A percentile compares a stretch with the other conserved stretches of the same genome.
Evolutionary conservation across 2,797 vertebrate genomes (phyloP).

Genomic region (Crax fasciolata): DNA sequence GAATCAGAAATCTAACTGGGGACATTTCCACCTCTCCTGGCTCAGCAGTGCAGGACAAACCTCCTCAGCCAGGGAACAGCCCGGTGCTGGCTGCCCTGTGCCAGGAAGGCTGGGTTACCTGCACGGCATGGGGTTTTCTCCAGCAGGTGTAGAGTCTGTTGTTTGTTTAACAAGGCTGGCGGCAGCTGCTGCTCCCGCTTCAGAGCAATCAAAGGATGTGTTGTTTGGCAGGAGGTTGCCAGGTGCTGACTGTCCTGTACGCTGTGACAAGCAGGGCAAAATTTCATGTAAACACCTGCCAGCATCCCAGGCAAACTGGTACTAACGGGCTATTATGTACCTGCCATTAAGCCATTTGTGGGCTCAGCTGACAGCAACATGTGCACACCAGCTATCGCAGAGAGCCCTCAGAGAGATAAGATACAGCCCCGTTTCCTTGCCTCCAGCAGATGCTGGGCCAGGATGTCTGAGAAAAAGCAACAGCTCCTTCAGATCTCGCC

Average conservation of each 20-base stretch:
- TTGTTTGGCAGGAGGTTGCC: constrained; percentile 76
- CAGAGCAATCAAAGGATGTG: constrained; percentile 75
- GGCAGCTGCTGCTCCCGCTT: constrained; percentile 65
- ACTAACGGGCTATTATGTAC: constrained; percentile 75
- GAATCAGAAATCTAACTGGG: constrained; percentile 44
- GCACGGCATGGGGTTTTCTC: constrained; percentile 21
- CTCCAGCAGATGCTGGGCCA: background rate
- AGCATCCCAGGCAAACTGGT: constrained; percentile 66
- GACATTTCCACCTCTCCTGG: background rate
- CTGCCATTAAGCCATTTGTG: constrained; percentile 68
- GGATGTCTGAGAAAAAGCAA: constrained; percentile 20
- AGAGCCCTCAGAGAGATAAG: constrained; percentile 35
- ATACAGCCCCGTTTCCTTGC: background rate
- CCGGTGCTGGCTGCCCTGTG: background rate
- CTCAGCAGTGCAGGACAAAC: constrained; percentile 3
- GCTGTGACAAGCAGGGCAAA: constrained; percentile 69
- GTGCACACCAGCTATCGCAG: background rate
- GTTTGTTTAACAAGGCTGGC: constrained; percentile 78
- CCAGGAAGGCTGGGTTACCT: background rate
- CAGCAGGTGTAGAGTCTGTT: constrained; percentile 81
- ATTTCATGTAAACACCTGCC: constrained; percentile 82
- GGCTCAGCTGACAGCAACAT: constrained; percentile 63
- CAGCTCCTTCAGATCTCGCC: background rate
- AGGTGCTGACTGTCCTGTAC: constrained; percentile 77
- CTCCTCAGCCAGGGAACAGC: background rate